A percentile compares a stretch with the other conserved stretches of the same genome.
Conservation (phyloP, 2,113 vertebrate genomes). For the Phrynocephalus versicolor region DNA sequence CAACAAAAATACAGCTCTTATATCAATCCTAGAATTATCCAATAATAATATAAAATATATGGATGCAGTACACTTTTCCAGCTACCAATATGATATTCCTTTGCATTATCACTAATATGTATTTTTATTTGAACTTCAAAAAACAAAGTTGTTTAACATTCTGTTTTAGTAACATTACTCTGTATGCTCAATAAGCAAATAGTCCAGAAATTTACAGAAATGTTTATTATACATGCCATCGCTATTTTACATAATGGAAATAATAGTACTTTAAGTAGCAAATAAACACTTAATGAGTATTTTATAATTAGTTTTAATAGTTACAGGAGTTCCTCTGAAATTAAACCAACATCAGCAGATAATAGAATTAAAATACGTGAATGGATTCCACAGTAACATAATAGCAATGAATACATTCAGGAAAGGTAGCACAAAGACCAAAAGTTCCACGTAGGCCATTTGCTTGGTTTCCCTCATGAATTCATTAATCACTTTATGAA, state of each 20-base stretch:
- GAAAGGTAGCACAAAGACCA: background rate
- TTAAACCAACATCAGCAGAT: constrained; percentile 27
- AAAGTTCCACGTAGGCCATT: background rate
- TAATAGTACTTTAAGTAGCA: constrained; percentile 30
- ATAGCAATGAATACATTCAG: background rate
- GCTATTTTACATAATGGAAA: constrained; percentile 31
- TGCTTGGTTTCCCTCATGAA: constrained; percentile 2
- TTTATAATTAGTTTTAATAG: constrained; percentile 40
- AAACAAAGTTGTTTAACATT: background rate
- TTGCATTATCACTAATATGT: background rate
- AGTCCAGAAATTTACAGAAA: constrained; percentile 33
- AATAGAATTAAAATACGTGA: constrained; percentile 22
- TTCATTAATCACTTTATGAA: background rate
- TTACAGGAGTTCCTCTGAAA: constrained; percentile 4
- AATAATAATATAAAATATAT: background rate
- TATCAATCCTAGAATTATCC: background rate
- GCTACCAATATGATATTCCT: background rate
- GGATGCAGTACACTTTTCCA: background rate
- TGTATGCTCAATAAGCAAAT: constrained; percentile 40
- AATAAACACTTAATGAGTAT: constrained; percentile 25
- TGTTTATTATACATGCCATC: constrained; percentile 37
- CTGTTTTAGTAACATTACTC: constrained; percentile 33
- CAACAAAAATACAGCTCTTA: background rate
- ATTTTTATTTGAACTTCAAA: background rate
- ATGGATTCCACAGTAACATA: constrained; percentile 5